Percentiles rank a stretch among this genome's conserved stretches.
Conservation (phyloP, 1,140 invertebrate species). For the Akabosia matsudoensis region DNA sequence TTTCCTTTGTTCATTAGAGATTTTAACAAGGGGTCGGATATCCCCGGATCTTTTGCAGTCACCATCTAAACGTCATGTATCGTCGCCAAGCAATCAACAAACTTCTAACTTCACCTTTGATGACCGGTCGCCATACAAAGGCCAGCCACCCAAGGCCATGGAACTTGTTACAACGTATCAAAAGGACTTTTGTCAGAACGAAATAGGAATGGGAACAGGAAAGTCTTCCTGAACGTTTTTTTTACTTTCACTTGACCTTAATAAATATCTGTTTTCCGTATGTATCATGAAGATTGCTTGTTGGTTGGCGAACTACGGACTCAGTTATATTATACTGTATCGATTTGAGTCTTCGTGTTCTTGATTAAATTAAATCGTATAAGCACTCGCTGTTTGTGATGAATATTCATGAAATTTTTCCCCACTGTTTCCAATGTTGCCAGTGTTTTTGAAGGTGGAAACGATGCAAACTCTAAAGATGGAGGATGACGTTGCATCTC, state of each 20-base stretch:
- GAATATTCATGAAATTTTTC: no score
- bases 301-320: no score
- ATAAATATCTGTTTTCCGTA: no score
- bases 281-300: no score
- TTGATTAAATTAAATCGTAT: no score
- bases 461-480: no score
- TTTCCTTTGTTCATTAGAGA: neutral
- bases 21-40: neutral
- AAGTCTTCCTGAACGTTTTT: neutral
- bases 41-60: neutral
- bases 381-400: no score
- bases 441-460: no score
- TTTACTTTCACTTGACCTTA: neutral
- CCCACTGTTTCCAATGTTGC: no score
- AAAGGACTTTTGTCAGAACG: neutral
- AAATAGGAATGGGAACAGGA: neutral
- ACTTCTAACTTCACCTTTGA: constrained; percentile 12
- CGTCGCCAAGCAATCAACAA: constrained; percentile 15
- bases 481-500: no score
- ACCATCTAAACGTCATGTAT: neutral
- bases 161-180: neutral
- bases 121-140: neutral
- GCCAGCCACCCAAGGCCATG: neutral
- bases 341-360: no score
- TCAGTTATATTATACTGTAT: no score